Evolutionary conservation across 1,140 invertebrate genomes (phyloP).

Genomic region (Berghia stephanieae): DNA sequence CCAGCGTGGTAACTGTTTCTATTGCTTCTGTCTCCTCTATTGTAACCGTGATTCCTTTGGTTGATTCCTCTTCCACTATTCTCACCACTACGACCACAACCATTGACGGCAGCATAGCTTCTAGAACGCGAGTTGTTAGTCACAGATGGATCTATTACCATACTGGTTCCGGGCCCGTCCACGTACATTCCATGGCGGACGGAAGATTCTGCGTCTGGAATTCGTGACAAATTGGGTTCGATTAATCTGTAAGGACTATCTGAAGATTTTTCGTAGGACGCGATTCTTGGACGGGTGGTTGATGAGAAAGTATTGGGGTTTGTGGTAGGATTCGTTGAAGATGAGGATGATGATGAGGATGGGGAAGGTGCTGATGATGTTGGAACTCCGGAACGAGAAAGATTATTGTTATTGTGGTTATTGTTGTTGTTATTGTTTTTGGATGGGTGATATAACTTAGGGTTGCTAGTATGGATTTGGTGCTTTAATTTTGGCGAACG

Average conservation of each 20-base stretch:
- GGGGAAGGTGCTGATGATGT: neutral
- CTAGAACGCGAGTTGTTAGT: neutral
- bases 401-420: no score
- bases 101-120: neutral
- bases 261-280: neutral
- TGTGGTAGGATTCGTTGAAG: neutral
- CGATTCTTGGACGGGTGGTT: neutral
- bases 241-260: neutral
- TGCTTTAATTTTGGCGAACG: no score
- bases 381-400: constrained; percentile 18
- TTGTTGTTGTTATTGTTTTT: no score
- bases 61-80: neutral
- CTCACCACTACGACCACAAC: no score
- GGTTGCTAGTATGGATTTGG: no score
- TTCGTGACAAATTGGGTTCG: constrained; percentile 1
- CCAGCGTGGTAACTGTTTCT: neutral
- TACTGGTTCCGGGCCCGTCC: neutral
- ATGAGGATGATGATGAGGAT: constrained; percentile 14
- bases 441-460: no score
- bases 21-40: neutral
- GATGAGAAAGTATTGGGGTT: neutral
- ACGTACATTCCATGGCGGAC: constrained; percentile 19
- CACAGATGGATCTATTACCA: neutral
- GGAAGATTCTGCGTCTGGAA: constrained; percentile 8
- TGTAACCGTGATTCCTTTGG: neutral